Evolutionary conservation across 2,797 vertebrate genomes (phyloP).

Genomic region (Cetoscarus ocellatus): DNA sequence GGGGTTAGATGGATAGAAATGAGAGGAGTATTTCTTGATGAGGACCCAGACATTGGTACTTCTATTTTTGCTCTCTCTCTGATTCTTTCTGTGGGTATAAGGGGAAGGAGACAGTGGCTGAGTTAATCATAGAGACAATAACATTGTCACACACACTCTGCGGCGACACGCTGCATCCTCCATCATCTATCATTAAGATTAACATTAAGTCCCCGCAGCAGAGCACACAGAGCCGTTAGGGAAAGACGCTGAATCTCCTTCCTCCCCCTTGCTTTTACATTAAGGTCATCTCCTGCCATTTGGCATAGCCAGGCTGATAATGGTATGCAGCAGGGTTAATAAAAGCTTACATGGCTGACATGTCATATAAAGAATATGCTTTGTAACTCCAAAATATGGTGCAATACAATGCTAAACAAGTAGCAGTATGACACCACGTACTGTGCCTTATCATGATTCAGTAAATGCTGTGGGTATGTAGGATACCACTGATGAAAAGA

Average conservation of each 20-base stretch:
- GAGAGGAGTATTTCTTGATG: constrained; percentile 62
- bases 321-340: constrained; percentile 24
- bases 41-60: constrained; percentile 59
- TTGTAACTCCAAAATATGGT: too few species aligned
- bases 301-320: constrained; percentile 30
- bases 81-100: constrained; percentile 49
- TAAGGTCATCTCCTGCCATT: constrained; percentile 48
- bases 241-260: constrained; percentile 24
- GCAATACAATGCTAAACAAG: too few species aligned
- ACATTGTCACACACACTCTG: constrained; percentile 71
- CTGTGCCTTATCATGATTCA: too few species aligned
- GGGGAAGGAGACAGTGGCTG: constrained; percentile 40
- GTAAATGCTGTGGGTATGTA: too few species aligned
- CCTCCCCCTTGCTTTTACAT: constrained; percentile 59
- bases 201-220: constrained; percentile 70
- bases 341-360: constrained; percentile 17
- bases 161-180: constrained; percentile 53
- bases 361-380: constrained; percentile 7
- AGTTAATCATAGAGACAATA: constrained; percentile 78
- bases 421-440: too few species aligned
- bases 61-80: constrained; percentile 59
- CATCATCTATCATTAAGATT: constrained; percentile 81
- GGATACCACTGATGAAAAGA: too few species aligned
- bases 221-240: constrained; percentile 38
- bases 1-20: constrained; percentile 23